Conservation (phyloP, 1,140 invertebrate genomes). For the Drosophila varians region DNA sequence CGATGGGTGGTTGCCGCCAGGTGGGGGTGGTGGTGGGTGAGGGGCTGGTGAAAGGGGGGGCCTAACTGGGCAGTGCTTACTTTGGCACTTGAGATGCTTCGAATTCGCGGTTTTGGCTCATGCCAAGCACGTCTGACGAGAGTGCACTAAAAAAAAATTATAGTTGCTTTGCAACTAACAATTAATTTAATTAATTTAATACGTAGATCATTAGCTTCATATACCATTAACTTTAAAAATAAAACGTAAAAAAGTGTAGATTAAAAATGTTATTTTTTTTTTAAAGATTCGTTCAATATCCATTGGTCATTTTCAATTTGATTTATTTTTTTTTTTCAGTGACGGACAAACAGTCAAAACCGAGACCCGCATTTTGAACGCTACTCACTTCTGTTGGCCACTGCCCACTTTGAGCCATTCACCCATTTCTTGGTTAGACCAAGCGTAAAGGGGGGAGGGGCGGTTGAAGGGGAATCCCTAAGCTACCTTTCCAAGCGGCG, state of each 20-base stretch:
- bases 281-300: too few species aligned
- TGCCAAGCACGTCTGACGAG: conserved; percentile 48
- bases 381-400: conserved; percentile 31
- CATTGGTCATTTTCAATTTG: too few species aligned
- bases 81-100: conserved; percentile 68
- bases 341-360: conserved; percentile 15
- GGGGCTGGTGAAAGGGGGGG: not conserved
- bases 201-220: too few species aligned
- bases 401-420: conserved; percentile 53
- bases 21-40: too few species aligned
- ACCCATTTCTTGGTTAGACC: conserved; percentile 46
- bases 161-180: not conserved
- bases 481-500: conserved; percentile 58
- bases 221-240: too few species aligned
- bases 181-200: too few species aligned
- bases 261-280: too few species aligned
- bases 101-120: conserved; percentile 47
- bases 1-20: too few species aligned
- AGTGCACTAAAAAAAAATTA: conserved; percentile 1
- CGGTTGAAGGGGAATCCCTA: not conserved
- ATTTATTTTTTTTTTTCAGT: too few species aligned
- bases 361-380: conserved; percentile 37
- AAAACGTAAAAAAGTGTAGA: too few species aligned
- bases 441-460: not conserved
- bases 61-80: conserved; percentile 38